Evolutionary conservation across 2,113 vertebrate genomes (phyloP).

Genomic region (Ptyas mucosa): DNA sequence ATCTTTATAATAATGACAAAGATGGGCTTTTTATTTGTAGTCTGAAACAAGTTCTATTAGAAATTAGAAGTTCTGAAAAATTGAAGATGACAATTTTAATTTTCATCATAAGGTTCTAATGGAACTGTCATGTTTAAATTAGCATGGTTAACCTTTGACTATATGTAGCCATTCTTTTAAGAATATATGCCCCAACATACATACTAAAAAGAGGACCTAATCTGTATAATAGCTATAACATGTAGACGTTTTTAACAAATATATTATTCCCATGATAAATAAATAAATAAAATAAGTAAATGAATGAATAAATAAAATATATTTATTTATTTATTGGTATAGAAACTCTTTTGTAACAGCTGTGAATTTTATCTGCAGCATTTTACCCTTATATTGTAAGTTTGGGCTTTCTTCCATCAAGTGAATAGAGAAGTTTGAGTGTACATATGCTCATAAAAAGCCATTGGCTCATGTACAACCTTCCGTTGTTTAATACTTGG

Average conservation of each 20-base stretch:
- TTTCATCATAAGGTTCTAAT: slow-evolving; percentile 45
- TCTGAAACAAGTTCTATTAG: slow-evolving; percentile 68
- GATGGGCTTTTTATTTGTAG: slow-evolving; percentile 74
- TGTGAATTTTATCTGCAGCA: not conserved
- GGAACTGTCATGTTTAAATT: slow-evolving; percentile 57
- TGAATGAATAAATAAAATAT: too few relatives aligned
- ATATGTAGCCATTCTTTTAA: slow-evolving; percentile 13
- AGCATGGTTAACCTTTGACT: slow-evolving; percentile 57
- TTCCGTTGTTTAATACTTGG: not conserved
- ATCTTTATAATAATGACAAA: slow-evolving; percentile 78
- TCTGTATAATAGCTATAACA: slow-evolving; percentile 18
- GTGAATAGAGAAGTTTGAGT: not conserved
- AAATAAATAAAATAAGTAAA: too few relatives aligned
- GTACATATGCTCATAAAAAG: not conserved
- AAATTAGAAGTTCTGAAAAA: slow-evolving; percentile 73
- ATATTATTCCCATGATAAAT: not conserved
- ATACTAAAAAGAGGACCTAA: not conserved
- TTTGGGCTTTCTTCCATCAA: not conserved
- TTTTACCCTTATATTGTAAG: not conserved
- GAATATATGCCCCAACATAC: not conserved
- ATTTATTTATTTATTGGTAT: not conserved
- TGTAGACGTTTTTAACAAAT: slow-evolving; percentile 2
- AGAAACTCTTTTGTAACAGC: not conserved
- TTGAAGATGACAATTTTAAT: slow-evolving; percentile 61
- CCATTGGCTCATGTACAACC: not conserved